Base-by-base conservation (phyloP, 2,888 invertebrate species). In the Drosophila mettleri region DNA sequence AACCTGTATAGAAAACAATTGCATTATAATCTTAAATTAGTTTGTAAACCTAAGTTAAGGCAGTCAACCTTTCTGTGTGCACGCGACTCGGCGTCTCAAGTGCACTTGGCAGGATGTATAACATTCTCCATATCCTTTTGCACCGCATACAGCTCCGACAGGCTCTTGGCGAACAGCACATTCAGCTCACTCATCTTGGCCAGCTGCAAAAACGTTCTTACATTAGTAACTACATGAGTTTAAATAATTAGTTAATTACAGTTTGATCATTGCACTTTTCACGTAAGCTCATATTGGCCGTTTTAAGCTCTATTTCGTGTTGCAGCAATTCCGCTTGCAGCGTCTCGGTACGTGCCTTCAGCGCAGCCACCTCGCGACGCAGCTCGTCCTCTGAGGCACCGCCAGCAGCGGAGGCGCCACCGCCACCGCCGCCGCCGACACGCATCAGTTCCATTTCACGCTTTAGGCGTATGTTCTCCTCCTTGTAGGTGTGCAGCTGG, bases 401-500 rank as follows among this genome's bases (percentile, higher is more conserved):
- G 5, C 78, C 71, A n/a, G 59, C 61, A 10, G 95, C 95, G 89
- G 94, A 90, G 79, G 94, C 93, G 92, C 79, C 63, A 78, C 34
- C 93, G 92, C 79, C 63, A 78, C 34, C 52, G 10, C 29, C 38
- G 14, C 63, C 72, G 7, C 74, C 74, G 72, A 95, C 94, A 89
- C 96, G 96, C 68, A 96, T 92, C 88, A 95, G 94, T 46, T 95
- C 93, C 85, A 96, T 95, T 86, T 95, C 95, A 48, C 94, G 94
- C 91, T 96, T 96, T 87, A 97, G 95, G 65, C 97, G 94, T 72
- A 96, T 95, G 92, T 98, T 98, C 92, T 98, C 97, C 92, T 98
- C 97, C 92, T 97, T 95, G 90, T 97, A 96, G 81, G 97, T 96
- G 86, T 98, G 98, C 84, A 99, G 94, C 92, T 99, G 98, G 72